Percentiles rank a stretch among this genome's conserved stretches.
Evolutionary conservation across 2,797 vertebrate species (phyloP).

Genomic region (Girardinus metallicus): DNA sequence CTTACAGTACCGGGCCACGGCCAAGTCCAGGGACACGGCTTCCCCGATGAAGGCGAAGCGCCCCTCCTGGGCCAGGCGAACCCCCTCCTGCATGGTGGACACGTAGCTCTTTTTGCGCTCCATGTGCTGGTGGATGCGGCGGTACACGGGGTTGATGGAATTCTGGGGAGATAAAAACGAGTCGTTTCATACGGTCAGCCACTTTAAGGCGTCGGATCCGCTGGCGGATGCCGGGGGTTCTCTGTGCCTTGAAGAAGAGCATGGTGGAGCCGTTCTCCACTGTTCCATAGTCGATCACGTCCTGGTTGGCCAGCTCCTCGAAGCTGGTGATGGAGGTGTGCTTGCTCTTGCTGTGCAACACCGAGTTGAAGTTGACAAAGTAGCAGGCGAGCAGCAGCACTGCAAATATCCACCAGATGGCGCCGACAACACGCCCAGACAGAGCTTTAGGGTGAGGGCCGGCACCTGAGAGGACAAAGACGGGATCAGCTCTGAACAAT

Average conservation of each 20-base stretch:
- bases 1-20: slow-evolving; percentile 83
- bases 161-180: slow-evolving; percentile 66
- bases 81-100: slow-evolving; percentile 79
- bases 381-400: slow-evolving; percentile 86
- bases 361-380: slow-evolving; percentile 82
- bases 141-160: slow-evolving; percentile 81
- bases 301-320: slow-evolving; percentile 88
- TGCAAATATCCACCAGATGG: slow-evolving; percentile 91
- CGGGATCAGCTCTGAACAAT: not conserved
- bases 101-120: slow-evolving; percentile 82
- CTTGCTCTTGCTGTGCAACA: slow-evolving; percentile 72
- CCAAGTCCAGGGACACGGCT: slow-evolving; percentile 85
- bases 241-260: slow-evolving; percentile 85
- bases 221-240: not conserved
- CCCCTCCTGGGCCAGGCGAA: slow-evolving; percentile 80
- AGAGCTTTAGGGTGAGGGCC: slow-evolving; percentile 86
- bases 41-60: slow-evolving; percentile 91
- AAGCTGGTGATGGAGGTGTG: slow-evolving; percentile 82
- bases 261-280: slow-evolving; percentile 83
- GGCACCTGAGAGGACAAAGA: slow-evolving; percentile 74
- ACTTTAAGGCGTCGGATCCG: not conserved
- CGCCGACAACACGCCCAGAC: slow-evolving; percentile 83
- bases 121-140: slow-evolving; percentile 87
- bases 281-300: slow-evolving; percentile 87
- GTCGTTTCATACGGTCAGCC: no score